Conservation (phyloP, 1,140 invertebrate species). For the Leptopilina clavipes region DNA sequence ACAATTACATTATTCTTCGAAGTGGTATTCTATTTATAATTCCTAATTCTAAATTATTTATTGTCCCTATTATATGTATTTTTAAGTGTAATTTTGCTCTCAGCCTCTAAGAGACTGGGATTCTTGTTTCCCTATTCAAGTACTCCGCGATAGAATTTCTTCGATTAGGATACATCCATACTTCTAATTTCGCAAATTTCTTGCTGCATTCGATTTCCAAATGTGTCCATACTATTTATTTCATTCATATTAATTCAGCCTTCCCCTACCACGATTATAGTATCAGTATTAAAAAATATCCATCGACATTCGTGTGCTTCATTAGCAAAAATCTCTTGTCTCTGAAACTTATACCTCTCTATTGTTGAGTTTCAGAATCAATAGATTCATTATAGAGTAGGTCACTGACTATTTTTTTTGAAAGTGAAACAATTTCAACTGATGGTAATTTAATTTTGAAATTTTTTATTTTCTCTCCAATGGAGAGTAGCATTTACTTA, state of each 20-base stretch:
- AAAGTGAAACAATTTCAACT: constrained; percentile 9
- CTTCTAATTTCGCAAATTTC: no score
- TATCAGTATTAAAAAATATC: constrained; percentile 33
- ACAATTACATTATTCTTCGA: constrained; percentile 46
- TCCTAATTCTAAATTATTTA: constrained; percentile 50
- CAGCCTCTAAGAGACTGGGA: neutral
- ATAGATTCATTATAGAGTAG: neutral
- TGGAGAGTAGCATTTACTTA: no score
- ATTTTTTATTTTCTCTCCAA: no score
- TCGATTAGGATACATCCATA: neutral
- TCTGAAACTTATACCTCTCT: neutral
- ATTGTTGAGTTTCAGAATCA: constrained; percentile 7
- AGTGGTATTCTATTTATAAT: constrained; percentile 48
- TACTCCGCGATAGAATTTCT: constrained; percentile 35
- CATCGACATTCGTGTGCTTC: constrained; percentile 16
- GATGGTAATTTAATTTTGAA: no score
- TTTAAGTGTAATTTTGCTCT: constrained; percentile 15
- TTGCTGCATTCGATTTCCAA: no score
- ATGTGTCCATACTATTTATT: constrained; percentile 31
- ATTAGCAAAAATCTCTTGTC: neutral
- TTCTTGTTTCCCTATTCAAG: constrained; percentile 4
- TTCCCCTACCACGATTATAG: constrained; percentile 13
- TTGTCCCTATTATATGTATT: constrained; percentile 35
- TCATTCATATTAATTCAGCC: constrained; percentile 25
- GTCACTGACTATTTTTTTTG: constrained; percentile 8